These are phyloP conservation scores for Cerceris ruficornis DNA, from an alignment of 2,888 invertebrate genomes.

Conservation along the genomic window DNA sequence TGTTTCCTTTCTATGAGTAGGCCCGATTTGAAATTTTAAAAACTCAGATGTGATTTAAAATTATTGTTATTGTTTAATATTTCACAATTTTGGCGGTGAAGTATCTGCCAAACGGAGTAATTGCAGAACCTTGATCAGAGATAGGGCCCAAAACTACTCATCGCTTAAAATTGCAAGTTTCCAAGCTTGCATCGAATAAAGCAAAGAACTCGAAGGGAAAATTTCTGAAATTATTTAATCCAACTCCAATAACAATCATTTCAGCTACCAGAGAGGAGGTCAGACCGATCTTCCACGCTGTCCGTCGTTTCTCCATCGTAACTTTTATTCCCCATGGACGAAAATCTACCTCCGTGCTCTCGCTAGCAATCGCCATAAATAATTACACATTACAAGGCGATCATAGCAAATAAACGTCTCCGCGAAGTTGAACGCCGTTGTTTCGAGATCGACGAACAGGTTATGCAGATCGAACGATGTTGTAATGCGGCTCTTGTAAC, in stretches of 20 bases:
- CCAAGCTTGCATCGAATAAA: no score
- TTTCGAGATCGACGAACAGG: constrained; percentile 23
- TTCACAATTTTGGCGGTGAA: no score
- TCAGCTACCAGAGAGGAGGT: neutral
- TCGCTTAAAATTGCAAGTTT: no score
- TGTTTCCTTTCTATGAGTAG: no score
- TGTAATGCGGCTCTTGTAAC: constrained; percentile 12
- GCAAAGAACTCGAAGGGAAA: no score
- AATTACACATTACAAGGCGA: neutral
- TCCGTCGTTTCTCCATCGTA: neutral
- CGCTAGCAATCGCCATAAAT: neutral
- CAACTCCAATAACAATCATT: neutral
- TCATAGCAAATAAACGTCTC: neutral
- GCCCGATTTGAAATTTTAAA: no score
- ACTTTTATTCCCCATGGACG: no score
- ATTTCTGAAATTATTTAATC: neutral
- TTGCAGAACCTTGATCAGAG: no score
- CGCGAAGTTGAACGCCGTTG: neutral
- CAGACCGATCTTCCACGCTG: neutral
- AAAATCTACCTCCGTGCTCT: neutral
- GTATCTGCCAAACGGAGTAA: no score
- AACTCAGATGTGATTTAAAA: no score
- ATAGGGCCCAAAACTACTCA: no score
- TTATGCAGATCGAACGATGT: constrained; percentile 20
- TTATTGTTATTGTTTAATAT: no score